Evolutionary conservation across 2,888 invertebrate species (phyloP), one percentile per base, ranked within the genome.

Genomic region (Apeira syringaria): DNA sequence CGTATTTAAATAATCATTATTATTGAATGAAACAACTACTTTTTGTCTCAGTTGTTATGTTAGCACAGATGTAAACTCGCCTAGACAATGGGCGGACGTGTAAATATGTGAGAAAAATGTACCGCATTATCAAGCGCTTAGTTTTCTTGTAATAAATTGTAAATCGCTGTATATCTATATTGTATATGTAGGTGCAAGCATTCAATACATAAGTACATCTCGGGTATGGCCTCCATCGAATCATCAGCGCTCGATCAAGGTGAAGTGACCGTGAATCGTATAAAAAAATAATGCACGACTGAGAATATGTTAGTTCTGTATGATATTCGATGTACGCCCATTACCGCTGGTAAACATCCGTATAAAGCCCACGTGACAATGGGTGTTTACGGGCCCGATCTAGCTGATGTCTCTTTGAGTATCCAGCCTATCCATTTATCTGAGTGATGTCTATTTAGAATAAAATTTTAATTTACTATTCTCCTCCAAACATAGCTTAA

Each of bases 71-170:
- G 52, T 58, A 61, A 62, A 62, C 61, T 51, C 50, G 36, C 27
- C 49, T 53, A 68, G 59, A 84, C 84, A 84, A 86, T 84, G 69
- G 74, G 51, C 85, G 86, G 82, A 81, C 74, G 77, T 75, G 61
- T 58, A 61, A 67, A 68, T 74, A 77, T 80, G 74, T 77, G 77
- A 76, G 73, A 72, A 73, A 70, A 68, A 68, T 61, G 59, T 55
- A 60, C 51, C 57, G 57, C 59, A 62, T 63, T 58, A 59, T 58
- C 58, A 58, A 54, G 39, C 58, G 58, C 55, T 63, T 64, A 56
- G 65, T 62, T 53, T 49, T 57, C 50, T 33, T 55, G 33, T 42
- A 45, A 32, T 43, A 32, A 15, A 22, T 12, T 29, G 15, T n/a
- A 32, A 32, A 35, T 27, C 33, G 40, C 40, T 35, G 4, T 15